Base-by-base conservation (phyloP, 2,888 invertebrate genomes). In the Ichneumoninae sp. region DNA sequence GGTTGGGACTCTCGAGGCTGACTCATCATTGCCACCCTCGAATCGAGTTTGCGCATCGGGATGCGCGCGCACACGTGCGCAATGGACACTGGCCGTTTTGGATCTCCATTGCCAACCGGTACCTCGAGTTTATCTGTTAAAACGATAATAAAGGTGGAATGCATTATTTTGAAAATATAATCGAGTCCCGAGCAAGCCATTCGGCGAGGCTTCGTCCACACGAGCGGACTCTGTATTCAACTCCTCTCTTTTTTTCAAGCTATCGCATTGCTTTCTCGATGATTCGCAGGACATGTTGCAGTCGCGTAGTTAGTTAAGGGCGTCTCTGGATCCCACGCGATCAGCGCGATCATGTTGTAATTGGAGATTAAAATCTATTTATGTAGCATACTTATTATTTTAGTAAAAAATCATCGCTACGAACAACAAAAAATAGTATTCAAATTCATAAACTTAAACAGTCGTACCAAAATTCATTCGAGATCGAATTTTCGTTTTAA, bases 131-230 rank as follows among this genome's bases (percentile, higher is more conserved):
- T 50, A 50, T 71, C 62, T 72, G 60, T 47, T 19, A 50, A 57
- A 54, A 80, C 36, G 66, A 77, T 57, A 80, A 77, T 74, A n/a
- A 44, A 62, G 62, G 72, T 62, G 62, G 69, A 68, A 71, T 71
- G 57, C 54, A 54, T 71, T 50, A 33, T 71, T 71, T 54, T 33
- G n/a, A 70, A 54, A 57, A n/a, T 74, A 33, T 62, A 65, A 75
- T 47, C 50, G 33, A 26, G 30, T 16, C 10, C 16, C 4, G 30
- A 13, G n/a, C 16, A 16, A 26, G 30, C 30, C 10, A n/a, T 62
- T 62, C 62, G 30, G 5, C 10, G 62, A 62, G 26, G 16, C 57
- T 6, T 16, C 33, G 30, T 16, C 16, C 30, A 30, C 13, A 33
- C 30, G 16, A 33, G 62, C 30, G 30, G 13, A 16, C n/a, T 16